These are phyloP conservation scores for Caradrina kadenii DNA, from an alignment of 2,888 invertebrate species.

Conservation along the genomic window DNA sequence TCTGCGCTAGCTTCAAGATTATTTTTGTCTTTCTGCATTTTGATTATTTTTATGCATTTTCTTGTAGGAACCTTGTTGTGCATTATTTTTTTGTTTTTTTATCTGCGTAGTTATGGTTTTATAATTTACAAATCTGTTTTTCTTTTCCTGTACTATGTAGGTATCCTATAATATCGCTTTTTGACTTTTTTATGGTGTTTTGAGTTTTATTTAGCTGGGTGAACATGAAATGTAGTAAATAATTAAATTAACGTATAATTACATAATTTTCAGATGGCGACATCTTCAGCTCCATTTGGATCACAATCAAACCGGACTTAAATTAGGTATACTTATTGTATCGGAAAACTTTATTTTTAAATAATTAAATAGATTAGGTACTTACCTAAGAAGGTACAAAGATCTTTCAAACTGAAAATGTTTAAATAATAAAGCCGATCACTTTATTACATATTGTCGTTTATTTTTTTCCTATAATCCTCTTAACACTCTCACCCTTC, in stretches of 20 bases:
- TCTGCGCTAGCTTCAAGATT: constrained; percentile 5
- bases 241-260: constrained; percentile 18
- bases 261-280: constrained; percentile 44
- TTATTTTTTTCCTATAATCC: not conserved
- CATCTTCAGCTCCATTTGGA: constrained; percentile 31
- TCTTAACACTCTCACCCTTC: too few relatives aligned
- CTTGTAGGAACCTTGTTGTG: constrained; percentile 6
- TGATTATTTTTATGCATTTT: constrained; percentile 9
- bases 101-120: not conserved
- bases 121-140: not conserved
- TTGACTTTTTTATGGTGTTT: not conserved
- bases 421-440: constrained; percentile 7
- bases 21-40: constrained; percentile 1
- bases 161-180: not conserved
- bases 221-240: constrained; percentile 1
- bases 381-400: not conserved
- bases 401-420: not conserved
- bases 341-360: not conserved
- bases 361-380: too few relatives aligned
- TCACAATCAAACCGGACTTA: not conserved
- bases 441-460: not conserved
- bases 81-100: constrained; percentile 3
- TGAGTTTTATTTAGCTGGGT: not conserved
- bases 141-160: not conserved
- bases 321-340: constrained; percentile 1